Percentiles rank a stretch among this genome's conserved stretches.
These are phyloP conservation scores for Syngnathus typhle DNA, from an alignment of 2,113 vertebrate species.

Conservation along the genomic window DNA sequence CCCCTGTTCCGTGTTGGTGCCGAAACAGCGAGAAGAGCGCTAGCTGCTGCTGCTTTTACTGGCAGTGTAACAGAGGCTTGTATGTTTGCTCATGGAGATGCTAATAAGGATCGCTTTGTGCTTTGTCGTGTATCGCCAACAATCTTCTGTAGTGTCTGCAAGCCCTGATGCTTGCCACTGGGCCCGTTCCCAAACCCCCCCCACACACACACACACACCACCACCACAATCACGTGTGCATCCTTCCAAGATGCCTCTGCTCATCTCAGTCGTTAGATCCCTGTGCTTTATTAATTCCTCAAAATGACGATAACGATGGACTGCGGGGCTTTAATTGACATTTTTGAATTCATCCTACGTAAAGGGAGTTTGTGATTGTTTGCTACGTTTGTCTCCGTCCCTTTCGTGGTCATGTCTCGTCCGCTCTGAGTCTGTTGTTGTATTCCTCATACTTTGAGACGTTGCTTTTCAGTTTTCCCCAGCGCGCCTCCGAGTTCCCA, in stretches of 20 bases:
- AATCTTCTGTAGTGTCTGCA: constrained; percentile 13
- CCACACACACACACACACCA: neutral
- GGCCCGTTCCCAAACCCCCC: constrained; percentile 10
- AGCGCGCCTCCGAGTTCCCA: constrained; percentile 44
- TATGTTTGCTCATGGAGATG: constrained; percentile 1
- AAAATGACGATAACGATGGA: constrained; percentile 52
- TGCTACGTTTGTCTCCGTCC: neutral
- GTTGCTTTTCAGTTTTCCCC: constrained; percentile 23
- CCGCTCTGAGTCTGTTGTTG: neutral
- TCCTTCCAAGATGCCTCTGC: constrained; percentile 19
- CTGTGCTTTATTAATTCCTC: constrained; percentile 39
- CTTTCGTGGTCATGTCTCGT: neutral
- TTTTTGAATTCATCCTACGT: constrained; percentile 43
- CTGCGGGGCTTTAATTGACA: constrained; percentile 26
- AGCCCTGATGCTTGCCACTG: constrained; percentile 13
- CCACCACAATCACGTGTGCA: constrained; percentile 23
- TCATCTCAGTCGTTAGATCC: constrained; percentile 32
- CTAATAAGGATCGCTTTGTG: constrained; percentile 11
- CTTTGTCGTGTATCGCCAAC: constrained; percentile 6
- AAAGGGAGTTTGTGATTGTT: constrained; percentile 6
- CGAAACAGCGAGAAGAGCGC: neutral
- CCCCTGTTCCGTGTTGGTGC: neutral
- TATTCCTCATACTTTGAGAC: neutral
- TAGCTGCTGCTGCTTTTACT: neutral
- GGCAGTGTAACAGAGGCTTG: neutral